Conservation (phyloP, 2,113 vertebrate species). For the Mungos mungo region DNA sequence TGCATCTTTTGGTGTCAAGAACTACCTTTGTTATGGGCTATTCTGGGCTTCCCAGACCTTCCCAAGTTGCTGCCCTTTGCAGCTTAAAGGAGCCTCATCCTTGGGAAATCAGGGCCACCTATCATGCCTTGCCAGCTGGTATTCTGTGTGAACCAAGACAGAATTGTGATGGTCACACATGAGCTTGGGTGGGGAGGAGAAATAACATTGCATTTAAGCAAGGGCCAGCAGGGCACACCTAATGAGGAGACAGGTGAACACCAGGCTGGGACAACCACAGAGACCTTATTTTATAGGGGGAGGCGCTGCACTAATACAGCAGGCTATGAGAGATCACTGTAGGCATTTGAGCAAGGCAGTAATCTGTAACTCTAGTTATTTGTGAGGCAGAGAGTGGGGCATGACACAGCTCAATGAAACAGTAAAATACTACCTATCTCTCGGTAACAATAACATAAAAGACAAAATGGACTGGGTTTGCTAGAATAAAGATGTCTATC, state of each 20-base stretch:
- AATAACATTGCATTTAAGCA: not conserved
- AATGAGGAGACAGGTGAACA: not conserved
- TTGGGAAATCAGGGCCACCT: not conserved
- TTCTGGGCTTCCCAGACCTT: not conserved
- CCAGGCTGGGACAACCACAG: not conserved
- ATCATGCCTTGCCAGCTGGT: not conserved
- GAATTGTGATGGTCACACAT: not conserved
- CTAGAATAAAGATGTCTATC: not conserved
- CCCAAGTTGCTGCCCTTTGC: not conserved
- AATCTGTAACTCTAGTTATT: not conserved
- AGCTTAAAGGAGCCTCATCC: not conserved
- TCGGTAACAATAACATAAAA: not conserved
- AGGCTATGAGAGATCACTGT: not conserved
- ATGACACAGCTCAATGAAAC: not conserved
- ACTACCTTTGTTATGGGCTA: not conserved
- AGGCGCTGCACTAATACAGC: not conserved
- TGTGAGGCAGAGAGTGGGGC: not conserved
- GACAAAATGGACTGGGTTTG: not conserved
- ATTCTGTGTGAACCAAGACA: not conserved
- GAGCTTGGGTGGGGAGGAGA: not conserved
- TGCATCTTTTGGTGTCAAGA: not conserved
- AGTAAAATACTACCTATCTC: not conserved
- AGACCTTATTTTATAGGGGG: not conserved
- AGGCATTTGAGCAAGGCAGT: not conserved
- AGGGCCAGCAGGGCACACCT: not conserved